Base-by-base conservation (phyloP, 1,140 invertebrate genomes). In the Macrosteles quadrilineatus region DNA sequence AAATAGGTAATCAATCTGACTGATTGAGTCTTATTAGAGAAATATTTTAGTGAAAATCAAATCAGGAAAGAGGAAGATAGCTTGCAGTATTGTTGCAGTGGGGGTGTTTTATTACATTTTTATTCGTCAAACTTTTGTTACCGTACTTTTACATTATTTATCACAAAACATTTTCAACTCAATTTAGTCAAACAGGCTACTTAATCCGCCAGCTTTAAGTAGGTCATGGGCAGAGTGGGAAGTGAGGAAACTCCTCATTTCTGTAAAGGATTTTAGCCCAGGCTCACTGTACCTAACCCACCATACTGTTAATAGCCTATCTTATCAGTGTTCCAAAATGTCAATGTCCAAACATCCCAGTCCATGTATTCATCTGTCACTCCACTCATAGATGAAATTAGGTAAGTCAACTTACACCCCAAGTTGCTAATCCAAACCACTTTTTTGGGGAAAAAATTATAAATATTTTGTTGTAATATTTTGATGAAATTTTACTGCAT, bases 321-420 rank as follows among this genome's bases (percentile, higher is more conserved):
- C 47, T 50, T 50, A 50, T 50, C 47, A 50, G 21, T 50, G 47
- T 50, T 50, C 47, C 21, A 21, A 19, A 50, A 9, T 19, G 47
- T 50, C 47, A 50, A 17, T 50, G 47, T 50, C 47, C 47, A 4
- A 40, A 50, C 47, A 50, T 50, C 47, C 47, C 47, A 50, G 21
- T 17, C 21, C 47, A 19, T 50, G 47, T 50, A 50, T 50, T 50
- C 47, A 50, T 50, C 47, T 36, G 32, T 36, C 47, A 50, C 14
- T 50, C 14, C 21, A 3, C 14, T 50, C 47, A 19, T 19, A 21
- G 14, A 40, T 17, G 4, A 50, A 50, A 50, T 19, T 50, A 50
- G 47, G 47, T 50, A 19, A 50, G 47, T 50, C 6, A 40, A 6
- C 17, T 40, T 40, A 9, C 6, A 17, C 17, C 6, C 6, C 6